Evolutionary conservation across 2,888 invertebrate genomes (phyloP), one percentile per base, ranked within the genome.

Genomic region (Acrobeloides nanus): DNA sequence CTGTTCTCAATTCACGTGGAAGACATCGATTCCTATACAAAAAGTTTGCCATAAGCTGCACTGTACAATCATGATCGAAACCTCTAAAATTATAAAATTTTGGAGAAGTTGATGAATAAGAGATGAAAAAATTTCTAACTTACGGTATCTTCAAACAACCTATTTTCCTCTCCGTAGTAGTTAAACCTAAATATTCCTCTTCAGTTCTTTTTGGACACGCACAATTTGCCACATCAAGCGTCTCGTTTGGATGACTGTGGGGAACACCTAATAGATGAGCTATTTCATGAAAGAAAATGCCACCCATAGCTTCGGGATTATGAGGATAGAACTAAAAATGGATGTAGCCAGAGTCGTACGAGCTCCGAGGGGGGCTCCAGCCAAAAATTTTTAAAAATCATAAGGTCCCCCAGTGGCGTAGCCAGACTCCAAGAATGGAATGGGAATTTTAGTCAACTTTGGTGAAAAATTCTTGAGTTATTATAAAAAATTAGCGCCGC

Each of bases 211-310:
- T 32, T 1, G 38, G 31, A 33, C 60, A 60, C 2, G 38, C 39
- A 42, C 60, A 60, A 29, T 60, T 64, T 7, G 55, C 37, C 18
- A 60, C 49, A 27, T 44, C 20, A 15, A 60, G 26, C 7, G 63
- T 47, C 26, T 60, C 52, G 32, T 48, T 51, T 18, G 38, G 24
- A 10, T 44, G 40, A 15, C 40, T 29, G 44, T 70, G 70, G 7
- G 69, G 64, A 1, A 70, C 62, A 15, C 70, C 68, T 12, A 68
- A 41, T 2, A 54, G 42, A 21, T 62, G 62, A 2, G 48, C 39
- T n/a, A 62, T 55, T 47, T 70, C 70, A 45, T 70, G 70, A 53
- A 70, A 70, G 53, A 67, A 69, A 7, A 70, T 71, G 23, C 61
- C 55, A n/a, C 67, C 71, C 68, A 70, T 69, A 26, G 61, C 71